Conservation (phyloP, 1,140 invertebrate genomes). For the Plodia interpunctella region DNA sequence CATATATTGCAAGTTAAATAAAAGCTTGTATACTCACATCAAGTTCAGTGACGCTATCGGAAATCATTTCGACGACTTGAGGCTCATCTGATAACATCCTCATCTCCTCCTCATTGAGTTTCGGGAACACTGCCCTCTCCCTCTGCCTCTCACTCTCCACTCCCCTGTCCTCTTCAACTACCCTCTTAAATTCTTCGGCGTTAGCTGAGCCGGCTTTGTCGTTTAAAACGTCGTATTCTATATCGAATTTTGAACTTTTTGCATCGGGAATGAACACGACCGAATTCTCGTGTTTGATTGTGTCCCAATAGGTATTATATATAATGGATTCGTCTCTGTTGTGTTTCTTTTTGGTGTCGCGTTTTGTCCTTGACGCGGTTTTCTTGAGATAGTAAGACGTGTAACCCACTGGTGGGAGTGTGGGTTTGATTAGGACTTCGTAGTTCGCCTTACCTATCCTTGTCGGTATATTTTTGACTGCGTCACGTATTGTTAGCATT, state of each 20-base stretch:
- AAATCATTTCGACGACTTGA: conserved; percentile 25
- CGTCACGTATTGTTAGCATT: conserved; percentile 78
- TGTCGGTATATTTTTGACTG: conserved; percentile 80
- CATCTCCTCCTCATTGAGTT: conserved; percentile 45
- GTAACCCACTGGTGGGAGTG: conserved; percentile 80
- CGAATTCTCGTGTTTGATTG: conserved; percentile 24
- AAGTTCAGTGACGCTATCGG: conserved; percentile 39
- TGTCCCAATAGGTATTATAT: conserved; percentile 43
- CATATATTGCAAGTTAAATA: no score
- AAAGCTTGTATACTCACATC: no score
- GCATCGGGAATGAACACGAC: no score
- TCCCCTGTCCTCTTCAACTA: conserved; percentile 23
- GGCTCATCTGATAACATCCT: conserved; percentile 55
- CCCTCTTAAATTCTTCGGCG: conserved; percentile 31
- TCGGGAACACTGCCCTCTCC: conserved; percentile 28
- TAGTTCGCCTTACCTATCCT: conserved; percentile 78
- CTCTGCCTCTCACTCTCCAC: conserved; percentile 1
- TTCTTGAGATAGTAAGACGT: conserved; percentile 78
- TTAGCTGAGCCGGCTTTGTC: conserved; percentile 22
- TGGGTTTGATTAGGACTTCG: conserved; percentile 82
- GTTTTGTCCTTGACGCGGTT: conserved; percentile 24
- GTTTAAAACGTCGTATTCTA: not conserved
- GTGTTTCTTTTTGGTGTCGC: conserved; percentile 17
- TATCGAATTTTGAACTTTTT: no score
- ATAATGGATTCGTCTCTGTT: conserved; percentile 25